Conservation (phyloP, 2,888 invertebrate genomes). For the Girardia tigrina region DNA sequence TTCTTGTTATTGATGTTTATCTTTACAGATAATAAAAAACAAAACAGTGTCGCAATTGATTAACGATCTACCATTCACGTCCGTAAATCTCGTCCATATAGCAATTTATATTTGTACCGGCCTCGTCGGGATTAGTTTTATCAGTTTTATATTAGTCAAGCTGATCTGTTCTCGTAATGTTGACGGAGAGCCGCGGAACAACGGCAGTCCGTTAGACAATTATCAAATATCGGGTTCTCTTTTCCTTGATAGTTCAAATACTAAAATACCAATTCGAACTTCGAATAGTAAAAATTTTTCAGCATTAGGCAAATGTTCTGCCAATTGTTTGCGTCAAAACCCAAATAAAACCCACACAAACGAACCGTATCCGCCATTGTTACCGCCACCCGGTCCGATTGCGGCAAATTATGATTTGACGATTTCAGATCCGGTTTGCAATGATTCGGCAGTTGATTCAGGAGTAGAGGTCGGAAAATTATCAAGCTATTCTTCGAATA, state of each 20-base stretch:
- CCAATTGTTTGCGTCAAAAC: neutral
- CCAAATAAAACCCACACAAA: neutral
- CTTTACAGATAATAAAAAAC: neutral
- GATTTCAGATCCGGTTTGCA: neutral
- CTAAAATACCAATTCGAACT: neutral
- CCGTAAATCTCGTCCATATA: neutral
- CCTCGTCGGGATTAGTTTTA: neutral
- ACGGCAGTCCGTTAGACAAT: neutral
- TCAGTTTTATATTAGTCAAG: neutral
- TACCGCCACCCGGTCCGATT: neutral
- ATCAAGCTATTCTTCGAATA: neutral
- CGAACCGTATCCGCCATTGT: slow-evolving; percentile 8
- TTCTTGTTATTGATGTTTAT: too few relatives aligned
- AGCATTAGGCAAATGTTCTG: neutral
- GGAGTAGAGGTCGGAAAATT: neutral
- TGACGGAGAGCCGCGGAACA: neutral
- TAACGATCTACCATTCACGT: neutral
- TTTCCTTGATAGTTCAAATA: neutral
- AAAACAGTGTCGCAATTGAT: neutral
- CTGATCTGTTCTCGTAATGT: neutral
- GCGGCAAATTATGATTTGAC: neutral
- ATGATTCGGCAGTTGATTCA: neutral
- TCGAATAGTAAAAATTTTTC: slow-evolving; percentile 16
- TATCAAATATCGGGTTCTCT: neutral
- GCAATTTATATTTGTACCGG: slow-evolving; percentile 11